A percentile compares a stretch with the other conserved stretches of the same genome.
These are phyloP conservation scores for Nemoura dubitans DNA, from an alignment of 2,888 invertebrate genomes.

Conservation along the genomic window DNA sequence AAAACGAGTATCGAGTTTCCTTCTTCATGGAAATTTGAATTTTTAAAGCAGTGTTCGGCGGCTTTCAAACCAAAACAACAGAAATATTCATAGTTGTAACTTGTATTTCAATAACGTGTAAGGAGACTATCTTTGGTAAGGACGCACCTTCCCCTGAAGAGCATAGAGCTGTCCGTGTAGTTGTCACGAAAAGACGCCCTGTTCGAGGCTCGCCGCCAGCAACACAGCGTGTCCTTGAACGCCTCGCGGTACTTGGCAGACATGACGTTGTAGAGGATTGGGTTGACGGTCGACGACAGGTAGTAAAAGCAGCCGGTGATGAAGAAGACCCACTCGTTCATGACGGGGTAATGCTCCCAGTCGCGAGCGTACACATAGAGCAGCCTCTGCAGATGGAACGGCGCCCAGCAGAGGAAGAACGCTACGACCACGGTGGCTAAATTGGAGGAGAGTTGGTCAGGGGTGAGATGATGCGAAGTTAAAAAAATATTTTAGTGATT, in stretches of 20 bases:
- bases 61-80: too few relatives aligned
- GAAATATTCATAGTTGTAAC: too few relatives aligned
- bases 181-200: slow-evolving; percentile 25
- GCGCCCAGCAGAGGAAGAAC: slow-evolving; percentile 96
- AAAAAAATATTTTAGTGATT: too few relatives aligned
- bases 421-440: slow-evolving; percentile 91
- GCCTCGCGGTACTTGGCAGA: slow-evolving; percentile 78
- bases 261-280: slow-evolving; percentile 88
- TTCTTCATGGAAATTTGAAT: too few relatives aligned
- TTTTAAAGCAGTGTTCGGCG: too few relatives aligned
- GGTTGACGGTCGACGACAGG: slow-evolving; percentile 83
- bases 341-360: slow-evolving; percentile 66
- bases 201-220: slow-evolving; percentile 57
- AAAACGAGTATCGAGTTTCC: too few relatives aligned
- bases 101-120: too few relatives aligned
- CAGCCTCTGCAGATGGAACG: slow-evolving; percentile 92
- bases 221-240: slow-evolving; percentile 78
- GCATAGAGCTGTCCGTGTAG: slow-evolving; percentile 44
- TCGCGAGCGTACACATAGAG: slow-evolving; percentile 79
- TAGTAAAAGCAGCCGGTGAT: slow-evolving; percentile 85
- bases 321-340: slow-evolving; percentile 83
- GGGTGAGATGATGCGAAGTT: slow-evolving; percentile 38
- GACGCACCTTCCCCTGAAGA: slow-evolving; percentile 30
- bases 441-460: slow-evolving; percentile 55
- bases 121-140: too few relatives aligned